Evolutionary conservation across 2,113 vertebrate species (phyloP), one percentile per base, ranked within the genome.

Genomic region (Baryphthengus martii): DNA sequence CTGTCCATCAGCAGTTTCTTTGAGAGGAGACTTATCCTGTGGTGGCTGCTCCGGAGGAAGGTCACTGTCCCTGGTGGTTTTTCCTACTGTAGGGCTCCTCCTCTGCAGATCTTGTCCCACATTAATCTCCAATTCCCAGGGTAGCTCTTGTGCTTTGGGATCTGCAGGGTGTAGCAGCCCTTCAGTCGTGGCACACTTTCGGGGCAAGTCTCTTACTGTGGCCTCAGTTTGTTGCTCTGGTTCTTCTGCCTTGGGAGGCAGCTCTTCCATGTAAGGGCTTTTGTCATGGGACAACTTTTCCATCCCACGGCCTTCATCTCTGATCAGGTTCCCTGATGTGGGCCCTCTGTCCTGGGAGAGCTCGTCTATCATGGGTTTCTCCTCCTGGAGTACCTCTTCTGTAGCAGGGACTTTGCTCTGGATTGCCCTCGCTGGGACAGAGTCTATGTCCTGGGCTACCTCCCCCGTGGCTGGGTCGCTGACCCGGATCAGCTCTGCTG

Each of bases 61-160:
- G 17, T 77, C 86, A 28, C 49, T 55, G 50, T 78, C 40, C 37
- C 24, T 29, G 37, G 25, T 4, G 7, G 19, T 25, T 68, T 68
- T 77, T 85, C 21, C 10, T 25, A 7, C 61, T 23, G n/a, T 50
- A 68, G 23, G 18, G 83, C 92, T 85, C 35, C 73, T 29, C 37
- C 61, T 66, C 68, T 67, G 83, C 16, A 71, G 63, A 74, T 62
- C 59, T 59, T 67, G 92, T 50, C 23, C 68, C 56, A 28, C 35
- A 33, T 6, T 31, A 37, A 71, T 47, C 33, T 92, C 76, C 3
- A 8, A 47, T 42, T 67, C 55, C 53, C 4, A 28, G 3, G 65
- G 88, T 37, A 90, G 89, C 63, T 96, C 95, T 26, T 92, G 90
- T 18, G n/a, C 72, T 31, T 91, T 83, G 52, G 50, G 40, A 52